A percentile compares a stretch with the other conserved stretches of the same genome.
Conservation (phyloP, 2,888 invertebrate species). For the Oeneis ivallda region DNA sequence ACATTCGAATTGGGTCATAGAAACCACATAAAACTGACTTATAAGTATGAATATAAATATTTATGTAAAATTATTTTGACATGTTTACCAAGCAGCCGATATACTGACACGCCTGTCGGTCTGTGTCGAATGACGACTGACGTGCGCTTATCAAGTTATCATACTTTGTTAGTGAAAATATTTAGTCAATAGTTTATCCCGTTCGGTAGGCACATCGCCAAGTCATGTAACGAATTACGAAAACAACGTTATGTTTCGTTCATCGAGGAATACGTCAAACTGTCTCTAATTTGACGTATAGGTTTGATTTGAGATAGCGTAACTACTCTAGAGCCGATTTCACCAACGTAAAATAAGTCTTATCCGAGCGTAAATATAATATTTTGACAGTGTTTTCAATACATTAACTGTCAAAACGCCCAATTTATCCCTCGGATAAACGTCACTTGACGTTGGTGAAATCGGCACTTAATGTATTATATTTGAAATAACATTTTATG, state of each 20-base stretch:
- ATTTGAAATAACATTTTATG: too few relatives aligned
- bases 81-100: neutral
- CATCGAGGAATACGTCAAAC: conserved; percentile 24
- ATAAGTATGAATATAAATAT: too few relatives aligned
- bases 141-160: conserved; percentile 8
- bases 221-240: neutral
- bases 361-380: too few relatives aligned
- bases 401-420: too few relatives aligned
- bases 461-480: too few relatives aligned
- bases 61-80: conserved; percentile 11
- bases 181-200: conserved; percentile 12
- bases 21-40: neutral
- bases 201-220: conserved; percentile 4
- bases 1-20: neutral
- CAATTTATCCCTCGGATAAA: too few relatives aligned
- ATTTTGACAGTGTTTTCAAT: too few relatives aligned
- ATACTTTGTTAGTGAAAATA: conserved; percentile 12
- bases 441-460: too few relatives aligned
- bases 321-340: too few relatives aligned
- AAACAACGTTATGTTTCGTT: conserved; percentile 3
- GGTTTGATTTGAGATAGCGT: conserved; percentile 12
- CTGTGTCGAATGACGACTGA: conserved; percentile 11
- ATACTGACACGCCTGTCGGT: conserved; percentile 16
- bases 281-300: conserved; percentile 24
- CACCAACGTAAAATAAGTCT: too few relatives aligned